phyloP scores from a whole-genome alignment of 2,888 invertebrate genomes.

The Acanthosepion lycidas region DNA sequence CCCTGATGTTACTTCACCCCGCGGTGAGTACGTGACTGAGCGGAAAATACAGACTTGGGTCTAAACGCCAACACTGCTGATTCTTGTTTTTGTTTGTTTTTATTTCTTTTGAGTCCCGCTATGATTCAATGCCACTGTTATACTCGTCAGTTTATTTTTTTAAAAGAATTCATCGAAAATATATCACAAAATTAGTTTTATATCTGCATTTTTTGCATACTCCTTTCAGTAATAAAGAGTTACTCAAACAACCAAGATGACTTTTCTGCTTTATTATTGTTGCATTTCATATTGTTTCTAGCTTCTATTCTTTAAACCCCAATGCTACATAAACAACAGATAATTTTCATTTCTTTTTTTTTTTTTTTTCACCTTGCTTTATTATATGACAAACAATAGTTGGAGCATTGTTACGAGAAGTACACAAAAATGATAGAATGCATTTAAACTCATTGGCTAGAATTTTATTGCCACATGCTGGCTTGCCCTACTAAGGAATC shows the following conservation, averaged over 20 bases:
- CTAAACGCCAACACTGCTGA: neutral
- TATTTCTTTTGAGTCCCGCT: neutral
- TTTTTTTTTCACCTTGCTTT: too few species aligned
- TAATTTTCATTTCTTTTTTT: too few species aligned
- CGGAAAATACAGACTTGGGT: conserved; percentile 53
- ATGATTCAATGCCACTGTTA: neutral
- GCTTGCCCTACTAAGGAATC: too few species aligned
- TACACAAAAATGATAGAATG: too few species aligned
- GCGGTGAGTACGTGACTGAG: conserved; percentile 56
- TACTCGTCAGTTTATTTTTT: conserved; percentile 24
- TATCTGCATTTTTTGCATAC: neutral
- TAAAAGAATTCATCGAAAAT: neutral
- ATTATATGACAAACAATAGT: too few species aligned
- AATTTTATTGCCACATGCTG: too few species aligned
- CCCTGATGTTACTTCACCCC: conserved; percentile 53
- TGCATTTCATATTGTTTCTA: too few species aligned
- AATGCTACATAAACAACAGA: too few species aligned
- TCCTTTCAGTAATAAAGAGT: conserved; percentile 4
- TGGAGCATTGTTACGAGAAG: too few species aligned
- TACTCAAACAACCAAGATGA: neutral
- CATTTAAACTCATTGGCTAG: too few species aligned
- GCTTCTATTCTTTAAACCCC: too few species aligned
- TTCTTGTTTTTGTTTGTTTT: neutral
- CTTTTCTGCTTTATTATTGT: neutral
- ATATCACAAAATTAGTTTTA: neutral